Conservation (phyloP, 2,797 vertebrate genomes). For the Valencia hispanica region DNA sequence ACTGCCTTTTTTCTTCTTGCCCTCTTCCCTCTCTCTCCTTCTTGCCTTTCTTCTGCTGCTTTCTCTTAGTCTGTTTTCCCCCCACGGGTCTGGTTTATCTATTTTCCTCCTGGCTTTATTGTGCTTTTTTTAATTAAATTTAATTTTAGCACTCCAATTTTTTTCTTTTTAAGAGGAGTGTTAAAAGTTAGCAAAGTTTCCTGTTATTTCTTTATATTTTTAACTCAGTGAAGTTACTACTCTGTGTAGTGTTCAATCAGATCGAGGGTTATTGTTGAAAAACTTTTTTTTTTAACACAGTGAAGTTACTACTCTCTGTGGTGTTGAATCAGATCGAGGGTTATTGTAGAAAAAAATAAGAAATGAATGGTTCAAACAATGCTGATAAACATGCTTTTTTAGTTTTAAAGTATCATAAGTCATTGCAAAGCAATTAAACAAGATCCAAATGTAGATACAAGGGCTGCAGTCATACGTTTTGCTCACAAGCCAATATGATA, state of each 20-base stretch:
- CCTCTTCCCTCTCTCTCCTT: conserved; percentile 27
- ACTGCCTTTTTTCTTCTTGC: conserved; percentile 53
- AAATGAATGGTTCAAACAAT: not conserved
- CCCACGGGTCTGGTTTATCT: conserved; percentile 75
- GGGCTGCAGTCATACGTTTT: not conserved
- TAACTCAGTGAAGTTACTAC: conserved; percentile 50
- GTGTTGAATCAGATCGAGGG: no score
- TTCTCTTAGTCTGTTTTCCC: conserved; percentile 18
- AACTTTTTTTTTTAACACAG: no score
- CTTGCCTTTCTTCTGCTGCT: conserved; percentile 18
- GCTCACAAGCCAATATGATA: not conserved
- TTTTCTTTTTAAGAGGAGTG: not conserved
- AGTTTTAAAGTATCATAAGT: not conserved
- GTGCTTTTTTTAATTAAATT: conserved; percentile 85
- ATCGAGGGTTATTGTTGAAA: not conserved
- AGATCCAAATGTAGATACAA: not conserved
- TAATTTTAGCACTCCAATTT: conserved; percentile 73
- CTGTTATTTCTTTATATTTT: conserved; percentile 61
- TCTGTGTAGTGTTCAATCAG: not conserved
- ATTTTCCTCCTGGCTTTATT: conserved; percentile 81
- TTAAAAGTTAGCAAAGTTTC: conserved; percentile 32
- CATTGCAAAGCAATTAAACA: not conserved
- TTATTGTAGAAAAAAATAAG: no score
- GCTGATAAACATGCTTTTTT: not conserved
- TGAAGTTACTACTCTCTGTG: no score